Evolutionary conservation across 2,113 vertebrate species (phyloP).

Genomic region (Melanotaenia duboulayi): DNA sequence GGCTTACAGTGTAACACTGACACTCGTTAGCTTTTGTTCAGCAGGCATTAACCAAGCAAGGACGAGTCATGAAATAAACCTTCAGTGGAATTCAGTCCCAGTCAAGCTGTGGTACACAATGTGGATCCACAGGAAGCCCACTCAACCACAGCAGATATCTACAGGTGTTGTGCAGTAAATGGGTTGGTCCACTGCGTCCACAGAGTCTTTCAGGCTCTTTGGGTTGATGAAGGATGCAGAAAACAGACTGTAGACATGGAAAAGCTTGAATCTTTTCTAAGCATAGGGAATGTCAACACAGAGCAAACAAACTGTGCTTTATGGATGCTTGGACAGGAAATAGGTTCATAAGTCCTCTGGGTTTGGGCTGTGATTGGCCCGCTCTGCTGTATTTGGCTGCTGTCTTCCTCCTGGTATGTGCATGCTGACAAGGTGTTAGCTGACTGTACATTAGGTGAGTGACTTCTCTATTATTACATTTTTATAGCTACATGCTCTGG

Average conservation of each 20-base stretch:
- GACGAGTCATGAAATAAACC: slow-evolving; percentile 43
- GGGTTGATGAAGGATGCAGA: slow-evolving; percentile 24
- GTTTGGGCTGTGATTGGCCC: slow-evolving; percentile 35
- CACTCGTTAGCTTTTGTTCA: slow-evolving; percentile 11
- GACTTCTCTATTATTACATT: slow-evolving; percentile 28
- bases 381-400: slow-evolving; percentile 32
- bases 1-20: background rate
- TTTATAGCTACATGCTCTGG: slow-evolving; percentile 22
- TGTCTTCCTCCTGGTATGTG: slow-evolving; percentile 46
- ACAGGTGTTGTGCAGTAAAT: background rate
- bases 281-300: slow-evolving; percentile 29
- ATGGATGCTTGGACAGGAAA: slow-evolving; percentile 48
- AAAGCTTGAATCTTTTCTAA: slow-evolving; percentile 46
- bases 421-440: slow-evolving; percentile 53
- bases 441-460: slow-evolving; percentile 36
- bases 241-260: slow-evolving; percentile 26
- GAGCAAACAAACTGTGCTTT: slow-evolving; percentile 52
- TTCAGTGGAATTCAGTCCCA: slow-evolving; percentile 20
- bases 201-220: background rate
- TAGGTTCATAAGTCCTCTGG: slow-evolving; percentile 34
- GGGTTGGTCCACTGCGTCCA: background rate
- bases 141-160: slow-evolving; percentile 32
- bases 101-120: slow-evolving; percentile 39
- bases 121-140: slow-evolving; percentile 36
- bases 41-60: background rate